Percentiles rank a stretch among this genome's conserved stretches.
These are phyloP conservation scores for Chrysodeixis includens DNA, from an alignment of 2,888 invertebrate genomes.

Conservation along the genomic window DNA sequence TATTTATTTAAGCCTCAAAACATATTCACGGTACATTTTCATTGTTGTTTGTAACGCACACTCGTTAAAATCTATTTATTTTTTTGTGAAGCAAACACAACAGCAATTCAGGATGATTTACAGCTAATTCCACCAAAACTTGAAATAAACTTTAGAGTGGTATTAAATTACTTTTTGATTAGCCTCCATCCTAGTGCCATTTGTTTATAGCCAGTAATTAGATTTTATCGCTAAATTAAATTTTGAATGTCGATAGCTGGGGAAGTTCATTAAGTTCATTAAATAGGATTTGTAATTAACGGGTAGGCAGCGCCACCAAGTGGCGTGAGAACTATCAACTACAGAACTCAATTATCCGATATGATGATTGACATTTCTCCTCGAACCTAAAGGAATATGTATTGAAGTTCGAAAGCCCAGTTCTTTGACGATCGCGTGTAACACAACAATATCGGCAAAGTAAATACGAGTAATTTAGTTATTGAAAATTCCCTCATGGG, in stretches of 20 bases:
- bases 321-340: constrained; percentile 1
- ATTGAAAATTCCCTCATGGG: constrained; percentile 46
- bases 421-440: constrained; percentile 36
- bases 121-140: constrained; percentile 50
- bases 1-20: neutral
- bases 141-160: constrained; percentile 61
- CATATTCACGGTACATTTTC: constrained; percentile 29
- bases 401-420: constrained; percentile 19
- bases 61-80: constrained; percentile 50
- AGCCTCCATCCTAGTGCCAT: constrained; percentile 53
- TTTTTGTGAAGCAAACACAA: constrained; percentile 32
- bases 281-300: constrained; percentile 7
- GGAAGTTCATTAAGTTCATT: constrained; percentile 10
- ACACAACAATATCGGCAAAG: constrained; percentile 30
- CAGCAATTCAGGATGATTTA: constrained; percentile 49
- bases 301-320: neutral
- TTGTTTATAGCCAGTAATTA: constrained; percentile 52
- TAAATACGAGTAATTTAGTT: constrained; percentile 38
- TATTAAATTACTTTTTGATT: constrained; percentile 75
- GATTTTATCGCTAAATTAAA: constrained; percentile 56
- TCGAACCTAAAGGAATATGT: constrained; percentile 9
- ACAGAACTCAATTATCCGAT: neutral
- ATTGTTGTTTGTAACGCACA: constrained; percentile 42
- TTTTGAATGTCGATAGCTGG: constrained; percentile 23
- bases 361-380: constrained; percentile 7